Evolutionary conservation across 2,113 vertebrate genomes (phyloP).

Genomic region (Henicopernis longicauda): DNA sequence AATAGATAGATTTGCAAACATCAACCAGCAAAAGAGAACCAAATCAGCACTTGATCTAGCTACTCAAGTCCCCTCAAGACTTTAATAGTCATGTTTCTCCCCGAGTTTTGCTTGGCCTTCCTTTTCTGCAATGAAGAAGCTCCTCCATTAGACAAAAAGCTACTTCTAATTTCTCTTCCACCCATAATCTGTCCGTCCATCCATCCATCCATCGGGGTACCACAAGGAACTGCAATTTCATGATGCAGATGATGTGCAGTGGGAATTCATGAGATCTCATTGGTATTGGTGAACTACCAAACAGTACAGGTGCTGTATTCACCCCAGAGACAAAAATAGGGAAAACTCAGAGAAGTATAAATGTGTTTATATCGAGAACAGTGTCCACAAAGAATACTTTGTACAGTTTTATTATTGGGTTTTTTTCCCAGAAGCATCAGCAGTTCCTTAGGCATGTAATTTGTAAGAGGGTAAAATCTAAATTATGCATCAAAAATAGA

Average conservation of each 20-base stretch:
- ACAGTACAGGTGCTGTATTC: background rate
- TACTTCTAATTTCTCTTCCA: background rate
- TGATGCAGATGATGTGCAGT: background rate
- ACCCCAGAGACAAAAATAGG: background rate
- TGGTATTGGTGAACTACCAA: background rate
- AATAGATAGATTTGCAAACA: conserved; percentile 24
- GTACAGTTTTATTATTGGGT: background rate
- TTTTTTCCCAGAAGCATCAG: background rate
- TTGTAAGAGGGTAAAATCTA: conserved; percentile 34
- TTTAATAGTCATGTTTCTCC: background rate
- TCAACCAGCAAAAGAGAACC: background rate
- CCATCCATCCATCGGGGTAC: background rate
- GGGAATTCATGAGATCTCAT: background rate
- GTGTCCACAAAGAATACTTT: background rate
- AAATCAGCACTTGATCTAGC: background rate
- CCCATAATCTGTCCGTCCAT: rapidly evolving
- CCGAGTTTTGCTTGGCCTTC: background rate
- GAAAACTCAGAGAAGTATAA: background rate
- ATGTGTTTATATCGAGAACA: background rate
- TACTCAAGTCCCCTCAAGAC: background rate
- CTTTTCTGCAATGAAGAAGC: background rate
- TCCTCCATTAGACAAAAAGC: background rate
- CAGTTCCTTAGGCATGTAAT: background rate
- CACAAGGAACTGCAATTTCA: background rate
- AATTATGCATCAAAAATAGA: conserved; percentile 55